Evolutionary conservation across 2,797 vertebrate genomes (phyloP), one percentile per base, ranked within the genome.

Genomic region (Gambelia wislizenii): DNA sequence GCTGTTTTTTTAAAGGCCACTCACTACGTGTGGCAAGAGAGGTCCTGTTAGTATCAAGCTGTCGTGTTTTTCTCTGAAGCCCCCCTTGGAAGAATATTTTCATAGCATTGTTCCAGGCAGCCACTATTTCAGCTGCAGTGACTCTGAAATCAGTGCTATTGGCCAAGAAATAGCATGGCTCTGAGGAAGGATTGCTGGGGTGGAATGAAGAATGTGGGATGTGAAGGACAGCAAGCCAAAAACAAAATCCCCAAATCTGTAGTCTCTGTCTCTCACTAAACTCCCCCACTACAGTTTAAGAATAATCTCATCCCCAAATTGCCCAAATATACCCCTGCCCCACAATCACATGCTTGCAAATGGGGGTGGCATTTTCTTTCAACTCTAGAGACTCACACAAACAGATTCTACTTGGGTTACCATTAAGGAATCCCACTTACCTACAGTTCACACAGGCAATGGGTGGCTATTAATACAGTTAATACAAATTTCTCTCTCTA

Each of bases 401-500:
- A 76, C 56, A 64, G 27, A 82, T 61, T 47, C 36, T 18, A 67
- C 27, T 22, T 47, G 36, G 18, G 13, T 42, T 20, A 5, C 47
- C 16, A 47, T n/a, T 6, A 83, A 67, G 18, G 42, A 64, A 44
- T 14, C 91, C n/a, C 59, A 69, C 22, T 44, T 81, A 59, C 30
- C 39, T 36, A 89, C 47, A 78, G 49, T 49, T 20, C 47, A 69
- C 49, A 6, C 2, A 27, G 49, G 30, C 36, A 47, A 47, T 47
- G 64, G 59, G 36, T 39, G 5, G 56, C 33, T 78, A 81, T 81
- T 75, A 70, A 47, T 59, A 82, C 2, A 82, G 59, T n/a, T 82
- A 80, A 87, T 69, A 59, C 69, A 87, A 49, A 25, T 75, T 82
- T 42, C 67, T 61, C 69, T 74, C 67, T 74, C 79, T 52, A 87